A percentile compares a stretch with the other conserved stretches of the same genome.
These are phyloP conservation scores for Lamellibrachia satsuma DNA, from an alignment of 2,888 invertebrate genomes.

Conservation along the genomic window DNA sequence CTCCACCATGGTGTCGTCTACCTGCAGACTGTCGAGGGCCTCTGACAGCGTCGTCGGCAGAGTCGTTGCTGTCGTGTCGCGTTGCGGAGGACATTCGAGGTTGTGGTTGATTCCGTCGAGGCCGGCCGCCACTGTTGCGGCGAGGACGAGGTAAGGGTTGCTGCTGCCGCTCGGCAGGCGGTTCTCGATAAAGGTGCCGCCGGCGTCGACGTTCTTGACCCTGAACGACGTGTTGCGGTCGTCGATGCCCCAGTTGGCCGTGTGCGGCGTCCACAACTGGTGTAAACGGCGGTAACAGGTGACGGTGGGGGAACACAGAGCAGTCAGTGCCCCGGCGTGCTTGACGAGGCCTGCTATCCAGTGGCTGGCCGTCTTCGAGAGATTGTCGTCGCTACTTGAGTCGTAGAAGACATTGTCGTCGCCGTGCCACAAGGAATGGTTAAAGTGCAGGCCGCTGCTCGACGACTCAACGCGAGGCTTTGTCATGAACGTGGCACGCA, in stretches of 20 bases:
- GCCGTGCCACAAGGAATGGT: slow-evolving; percentile 37
- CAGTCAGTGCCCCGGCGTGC: slow-evolving; percentile 36
- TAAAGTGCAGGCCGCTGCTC: slow-evolving; percentile 40
- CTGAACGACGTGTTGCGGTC: slow-evolving; percentile 35
- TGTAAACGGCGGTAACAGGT: slow-evolving; percentile 40
- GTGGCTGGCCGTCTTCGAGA: slow-evolving; percentile 30
- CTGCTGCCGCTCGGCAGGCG: slow-evolving; percentile 36
- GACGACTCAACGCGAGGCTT: slow-evolving; percentile 20
- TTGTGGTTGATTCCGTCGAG: slow-evolving; percentile 38
- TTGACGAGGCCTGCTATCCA: slow-evolving; percentile 40
- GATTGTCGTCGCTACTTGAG: slow-evolving; percentile 18
- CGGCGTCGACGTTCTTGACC: slow-evolving; percentile 28
- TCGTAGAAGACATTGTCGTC: slow-evolving; percentile 33
- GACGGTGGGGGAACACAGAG: slow-evolving; percentile 38
- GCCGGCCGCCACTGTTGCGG: slow-evolving; percentile 42
- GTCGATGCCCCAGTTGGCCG: slow-evolving; percentile 41
- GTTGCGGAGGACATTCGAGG: slow-evolving; percentile 27
- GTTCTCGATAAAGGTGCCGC: slow-evolving; percentile 39
- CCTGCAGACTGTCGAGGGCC: slow-evolving; percentile 35
- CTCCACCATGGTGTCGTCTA: slow-evolving; percentile 33
- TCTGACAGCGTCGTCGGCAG: slow-evolving; percentile 38
- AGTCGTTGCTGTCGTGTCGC: not conserved
- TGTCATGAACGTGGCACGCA: slow-evolving; percentile 40
- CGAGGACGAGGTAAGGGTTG: slow-evolving; percentile 41
- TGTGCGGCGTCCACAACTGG: slow-evolving; percentile 30